Conservation (phyloP, 2,113 vertebrate species). For the Mesoclemmys tuberculata region DNA sequence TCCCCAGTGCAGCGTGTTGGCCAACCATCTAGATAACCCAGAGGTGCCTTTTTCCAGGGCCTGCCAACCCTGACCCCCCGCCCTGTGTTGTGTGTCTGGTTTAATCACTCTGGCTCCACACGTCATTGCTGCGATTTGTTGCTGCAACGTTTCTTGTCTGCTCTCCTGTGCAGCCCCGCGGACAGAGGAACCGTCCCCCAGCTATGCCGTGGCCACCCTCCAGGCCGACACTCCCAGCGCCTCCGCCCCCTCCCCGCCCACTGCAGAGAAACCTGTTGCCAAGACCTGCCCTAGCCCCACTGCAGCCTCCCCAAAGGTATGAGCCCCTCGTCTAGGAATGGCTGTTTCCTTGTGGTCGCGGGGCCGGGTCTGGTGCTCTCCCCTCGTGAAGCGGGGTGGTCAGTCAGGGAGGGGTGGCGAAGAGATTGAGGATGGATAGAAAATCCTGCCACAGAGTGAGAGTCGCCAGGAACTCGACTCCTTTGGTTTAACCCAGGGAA, state of each 20-base stretch:
- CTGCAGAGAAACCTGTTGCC: constrained; percentile 16
- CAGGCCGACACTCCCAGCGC: constrained; percentile 67
- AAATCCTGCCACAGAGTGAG: neutral
- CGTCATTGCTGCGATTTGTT: neutral
- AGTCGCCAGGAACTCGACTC: neutral
- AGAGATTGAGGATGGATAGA: neutral
- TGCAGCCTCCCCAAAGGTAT: constrained; percentile 57
- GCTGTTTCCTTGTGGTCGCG: neutral
- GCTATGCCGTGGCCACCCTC: constrained; percentile 86
- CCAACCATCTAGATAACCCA: too few species aligned
- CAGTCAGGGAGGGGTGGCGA: too few species aligned
- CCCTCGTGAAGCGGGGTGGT: too few species aligned
- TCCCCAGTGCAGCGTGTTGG: neutral
- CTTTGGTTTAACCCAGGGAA: neutral
- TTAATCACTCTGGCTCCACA: neutral
- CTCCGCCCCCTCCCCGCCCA: neutral
- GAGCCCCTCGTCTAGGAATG: neutral
- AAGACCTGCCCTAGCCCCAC: constrained; percentile 18
- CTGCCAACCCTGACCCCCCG: neutral
- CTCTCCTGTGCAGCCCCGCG: constrained; percentile 69
- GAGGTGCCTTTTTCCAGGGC: neutral
- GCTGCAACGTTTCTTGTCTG: neutral
- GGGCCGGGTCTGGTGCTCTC: too few species aligned
- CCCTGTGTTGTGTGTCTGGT: neutral
- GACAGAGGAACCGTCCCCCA: constrained; percentile 78